These are phyloP conservation scores for Caenorhabditis sp. DNA, from an alignment of 2,888 invertebrate species.

Conservation along the genomic window DNA sequence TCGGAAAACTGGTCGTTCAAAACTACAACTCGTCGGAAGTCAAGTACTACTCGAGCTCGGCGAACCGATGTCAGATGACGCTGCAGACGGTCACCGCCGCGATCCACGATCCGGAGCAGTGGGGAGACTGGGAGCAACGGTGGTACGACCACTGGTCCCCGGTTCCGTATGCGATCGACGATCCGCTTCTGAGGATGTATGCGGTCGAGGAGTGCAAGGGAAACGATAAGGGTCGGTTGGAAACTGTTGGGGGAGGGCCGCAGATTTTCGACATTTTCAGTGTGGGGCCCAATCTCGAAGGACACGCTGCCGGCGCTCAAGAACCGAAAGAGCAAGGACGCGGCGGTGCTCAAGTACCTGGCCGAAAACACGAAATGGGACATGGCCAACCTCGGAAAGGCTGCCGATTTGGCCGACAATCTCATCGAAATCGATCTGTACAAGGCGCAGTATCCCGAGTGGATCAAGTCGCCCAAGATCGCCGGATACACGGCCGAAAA, in stretches of 20 bases:
- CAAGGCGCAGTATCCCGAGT: slow-evolving; percentile 60
- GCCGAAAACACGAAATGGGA: slow-evolving; percentile 66
- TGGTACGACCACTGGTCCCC: slow-evolving; percentile 64
- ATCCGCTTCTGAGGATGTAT: slow-evolving; percentile 73
- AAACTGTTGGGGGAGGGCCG: too few species aligned
- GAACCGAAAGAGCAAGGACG: slow-evolving; percentile 39
- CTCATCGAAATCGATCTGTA: slow-evolving; percentile 66
- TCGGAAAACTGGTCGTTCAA: slow-evolving; percentile 49
- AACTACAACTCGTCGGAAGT: slow-evolving; percentile 64
- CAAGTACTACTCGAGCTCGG: slow-evolving; percentile 67
- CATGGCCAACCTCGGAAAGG: slow-evolving; percentile 56
- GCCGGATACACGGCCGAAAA: slow-evolving; percentile 53
- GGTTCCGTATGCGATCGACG: slow-evolving; percentile 71
- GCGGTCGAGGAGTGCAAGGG: slow-evolving; percentile 62
- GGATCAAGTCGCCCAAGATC: slow-evolving; percentile 62
- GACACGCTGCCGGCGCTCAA: slow-evolving; percentile 60
- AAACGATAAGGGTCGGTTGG: slow-evolving; percentile 54
- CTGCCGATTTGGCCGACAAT: slow-evolving; percentile 73
- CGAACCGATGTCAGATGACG: slow-evolving; percentile 72
- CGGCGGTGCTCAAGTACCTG: slow-evolving; percentile 57
- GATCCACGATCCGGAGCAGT: slow-evolving; percentile 58
- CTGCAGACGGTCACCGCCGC: slow-evolving; percentile 67
- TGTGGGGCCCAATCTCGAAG: slow-evolving; percentile 66
- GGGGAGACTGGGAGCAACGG: slow-evolving; percentile 65
- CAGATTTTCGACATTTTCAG: too few species aligned